Conservation (phyloP, 2,888 invertebrate species). For the Cantharis flavilabris region DNA sequence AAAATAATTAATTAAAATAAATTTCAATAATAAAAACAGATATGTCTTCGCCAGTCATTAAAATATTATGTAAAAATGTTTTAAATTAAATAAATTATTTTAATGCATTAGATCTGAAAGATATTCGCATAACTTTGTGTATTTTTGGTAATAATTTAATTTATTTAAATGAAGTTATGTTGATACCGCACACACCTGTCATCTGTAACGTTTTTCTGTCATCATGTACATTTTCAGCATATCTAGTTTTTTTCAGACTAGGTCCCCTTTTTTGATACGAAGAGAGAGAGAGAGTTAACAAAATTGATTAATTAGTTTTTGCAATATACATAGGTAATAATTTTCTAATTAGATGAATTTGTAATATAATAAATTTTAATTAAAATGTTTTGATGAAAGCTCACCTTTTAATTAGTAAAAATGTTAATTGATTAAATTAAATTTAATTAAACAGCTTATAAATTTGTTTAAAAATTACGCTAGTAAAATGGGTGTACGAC, state of each 20-base stretch:
- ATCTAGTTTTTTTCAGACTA: background rate
- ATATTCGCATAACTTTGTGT: background rate
- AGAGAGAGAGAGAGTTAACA: too few relatives aligned
- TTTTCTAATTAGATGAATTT: background rate
- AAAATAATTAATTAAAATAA: background rate
- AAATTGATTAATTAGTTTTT: background rate
- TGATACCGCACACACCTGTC: background rate
- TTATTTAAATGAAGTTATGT: background rate
- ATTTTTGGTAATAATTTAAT: background rate
- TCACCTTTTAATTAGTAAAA: background rate
- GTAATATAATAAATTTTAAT: background rate
- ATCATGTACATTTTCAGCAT: background rate
- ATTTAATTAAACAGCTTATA: background rate
- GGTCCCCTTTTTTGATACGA: background rate
- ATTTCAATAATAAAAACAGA: background rate
- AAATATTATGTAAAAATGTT: background rate
- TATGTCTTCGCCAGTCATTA: background rate
- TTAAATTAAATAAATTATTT: background rate
- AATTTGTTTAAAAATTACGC: background rate
- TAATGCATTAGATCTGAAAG: background rate
- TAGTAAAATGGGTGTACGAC: background rate
- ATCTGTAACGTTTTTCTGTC: background rate
- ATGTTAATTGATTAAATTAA: background rate
- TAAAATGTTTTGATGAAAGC: background rate
- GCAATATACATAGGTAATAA: background rate